phyloP scores from a whole-genome alignment of 1,140 invertebrate species.

The Diabrotica undecimpunctata region DNA sequence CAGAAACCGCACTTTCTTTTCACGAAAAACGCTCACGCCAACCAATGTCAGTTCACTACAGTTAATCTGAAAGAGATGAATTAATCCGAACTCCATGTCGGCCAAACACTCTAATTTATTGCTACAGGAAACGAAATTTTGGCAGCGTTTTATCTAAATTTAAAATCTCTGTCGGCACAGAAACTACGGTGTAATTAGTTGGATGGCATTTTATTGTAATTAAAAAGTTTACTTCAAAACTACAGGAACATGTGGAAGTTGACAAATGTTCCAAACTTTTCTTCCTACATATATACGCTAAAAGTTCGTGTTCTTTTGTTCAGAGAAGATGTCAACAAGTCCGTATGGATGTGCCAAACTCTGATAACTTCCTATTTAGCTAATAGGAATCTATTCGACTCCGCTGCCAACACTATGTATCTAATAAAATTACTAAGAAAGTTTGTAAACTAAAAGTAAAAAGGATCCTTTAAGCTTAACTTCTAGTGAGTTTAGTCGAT shows the following conservation, averaged over 20 bases:
- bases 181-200: constrained; percentile 42
- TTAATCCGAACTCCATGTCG: constrained; percentile 45
- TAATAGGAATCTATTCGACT: background rate
- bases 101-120: constrained; percentile 41
- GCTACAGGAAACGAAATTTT: constrained; percentile 45
- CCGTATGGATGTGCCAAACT: background rate
- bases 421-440: background rate
- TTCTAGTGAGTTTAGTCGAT: too few relatives aligned
- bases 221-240: constrained; percentile 35
- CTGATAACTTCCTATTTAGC: constrained; percentile 1
- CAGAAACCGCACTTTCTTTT: constrained; percentile 23
- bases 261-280: background rate
- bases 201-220: constrained; percentile 43
- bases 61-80: constrained; percentile 46
- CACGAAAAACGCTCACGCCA: constrained; percentile 38
- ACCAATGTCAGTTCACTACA: constrained; percentile 41
- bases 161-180: constrained; percentile 43
- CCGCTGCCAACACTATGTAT: background rate
- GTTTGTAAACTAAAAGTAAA: background rate
- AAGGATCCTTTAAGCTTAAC: background rate
- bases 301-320: background rate
- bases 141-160: constrained; percentile 47
- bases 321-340: background rate
- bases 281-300: background rate
- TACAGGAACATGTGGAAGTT: constrained; percentile 7